Evolutionary conservation across 2,888 invertebrate species (phyloP), one percentile per base, ranked within the genome.

Genomic region (Pristionchus entomophagus): DNA sequence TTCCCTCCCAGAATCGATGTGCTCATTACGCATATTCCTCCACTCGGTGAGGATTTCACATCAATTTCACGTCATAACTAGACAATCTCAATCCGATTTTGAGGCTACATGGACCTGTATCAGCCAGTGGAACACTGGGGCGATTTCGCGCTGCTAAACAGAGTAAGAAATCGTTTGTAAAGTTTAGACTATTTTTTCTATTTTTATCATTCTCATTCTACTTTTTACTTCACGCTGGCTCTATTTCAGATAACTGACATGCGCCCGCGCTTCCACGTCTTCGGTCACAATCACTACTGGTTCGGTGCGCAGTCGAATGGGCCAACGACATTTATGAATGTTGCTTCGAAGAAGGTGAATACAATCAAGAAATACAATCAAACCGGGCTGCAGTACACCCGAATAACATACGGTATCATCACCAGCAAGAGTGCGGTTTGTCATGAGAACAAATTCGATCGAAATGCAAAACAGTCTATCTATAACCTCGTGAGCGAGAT

Each of bases 221-320:
- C 8, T 59, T 59, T 59, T 59, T 8, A 59, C 59, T 59, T 26
- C 59, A 59, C 8, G 19, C 59, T n/a, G 59, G n/a, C n/a, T n/a
- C n/a, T 45, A 14, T n/a, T 56, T 56, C 95, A 96, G 6, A 96
- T 96, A 92, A 95, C 95, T 88, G 94, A 96, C 53, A 95, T 97
- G 0, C 95, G 96, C 93, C 96, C 96, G 29, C 96, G 96, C 93
- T 96, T 96, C 93, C 97, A 97, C 93, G 95, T 97, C 8, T 97
- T 96, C 94, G 97, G 97, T 0, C 97, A 97, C 93, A 96, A 97
- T 85, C 97, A 97, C 94, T 96, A 97, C 95, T 96, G 96, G 14
- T 83, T 88, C 80, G 89, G 90, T 8, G 80, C 89, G 3, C 87
- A 88, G 1, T 88, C 90, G 19, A 90, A 90, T 78, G 89, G 86